Base-by-base conservation (phyloP, 1,140 invertebrate species). In the Drosophila santomea region DNA sequence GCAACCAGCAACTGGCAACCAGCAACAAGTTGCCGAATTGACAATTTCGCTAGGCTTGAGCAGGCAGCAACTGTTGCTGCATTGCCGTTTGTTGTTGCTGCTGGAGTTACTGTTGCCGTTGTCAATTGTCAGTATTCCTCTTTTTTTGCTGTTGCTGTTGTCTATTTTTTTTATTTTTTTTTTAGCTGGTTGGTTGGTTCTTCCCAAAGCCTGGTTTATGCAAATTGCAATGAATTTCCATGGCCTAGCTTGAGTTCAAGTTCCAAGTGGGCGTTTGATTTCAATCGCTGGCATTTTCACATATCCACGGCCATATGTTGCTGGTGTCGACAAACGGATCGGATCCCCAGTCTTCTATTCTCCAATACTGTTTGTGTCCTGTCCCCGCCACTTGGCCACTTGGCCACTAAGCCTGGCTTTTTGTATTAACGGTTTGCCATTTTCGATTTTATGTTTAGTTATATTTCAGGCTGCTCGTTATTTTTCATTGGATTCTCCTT, bases 201-300 rank as follows among this genome's bases (percentile, higher is more conserved):
- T 20, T 58, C 50, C 55, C 66, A 57, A 52, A 74, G 72, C 79
- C 75, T 79, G 80, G 55, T 84, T 89, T 89, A 89, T 89, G 84
- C 84, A 89, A 89, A 89, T 89, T 89, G 84, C 84, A 83, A 84
- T 85, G 67, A 56, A 80, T 80, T 81, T 73, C 68, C 71, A 61
- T 72, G 78, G 78, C 54, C 54, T 43, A 68, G 69, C 63, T 76
- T 58, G 52, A 69, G 68, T 74, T 75, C 55, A 62, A 83, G 72
- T 90, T 84, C 51, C 85, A 89, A 76, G 84, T 89, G 84, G 84
- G 84, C 84, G 84, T 89, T 89, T 89, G 84, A 89, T 89, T 90
- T 89, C 84, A 89, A 89, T 89, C 84, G 80, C 73, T 41, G 81
- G 86, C 79, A 82, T 83, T 88, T 83, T 80, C 83, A 86, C 83